Evolutionary conservation across 2,113 vertebrate species (phyloP), one percentile per base, ranked within the genome.

Genomic region (Heterotis niloticus): DNA sequence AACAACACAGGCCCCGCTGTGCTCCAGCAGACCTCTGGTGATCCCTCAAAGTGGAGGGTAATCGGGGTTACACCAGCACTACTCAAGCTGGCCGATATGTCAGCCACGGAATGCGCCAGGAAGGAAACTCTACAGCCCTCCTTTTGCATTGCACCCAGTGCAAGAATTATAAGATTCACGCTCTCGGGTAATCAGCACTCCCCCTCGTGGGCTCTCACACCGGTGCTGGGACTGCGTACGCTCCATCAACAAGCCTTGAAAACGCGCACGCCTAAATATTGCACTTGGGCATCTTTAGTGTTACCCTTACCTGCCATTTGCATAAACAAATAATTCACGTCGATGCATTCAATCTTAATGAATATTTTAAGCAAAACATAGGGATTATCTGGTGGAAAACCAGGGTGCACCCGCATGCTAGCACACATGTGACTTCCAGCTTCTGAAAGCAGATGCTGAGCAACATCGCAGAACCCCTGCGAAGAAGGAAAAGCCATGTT

Each of bases 1-100:
- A 78, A 78, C 34, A 78, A 69, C 76, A 78, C 76, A 78, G 76
- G 64, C 51, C 29, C 76, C 5, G 65, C 64, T 78, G 64, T 67
- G 51, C 24, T 74, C 71, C 54, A 59, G 62, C 23, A 56, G 76
- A 57, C 16, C 18, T 65, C 59, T 23, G 28, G 51, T 51, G 59
- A 78, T 69, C 51, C 44, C 64, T 68, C 52, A 67, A 57, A 67
- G 51, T 57, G 51, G 10, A 68, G 64, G 51, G 64, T 64, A 56
- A 73, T 77, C 62, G 56, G 52, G 51, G 75, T 44, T 52, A n/a
- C 76, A 34, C 24, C 17, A 12, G 76, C 5, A 13, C 24, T 29
- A 34, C 62, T 26, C 44, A 56, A 28, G 26, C 12, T 56, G 44
- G 34, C 64, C 65, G 29, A 78, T 78, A 57, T 67, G 51, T 66